phyloP scores from a whole-genome alignment of 2,797 vertebrate species.

The Lacerta viridis region DNA sequence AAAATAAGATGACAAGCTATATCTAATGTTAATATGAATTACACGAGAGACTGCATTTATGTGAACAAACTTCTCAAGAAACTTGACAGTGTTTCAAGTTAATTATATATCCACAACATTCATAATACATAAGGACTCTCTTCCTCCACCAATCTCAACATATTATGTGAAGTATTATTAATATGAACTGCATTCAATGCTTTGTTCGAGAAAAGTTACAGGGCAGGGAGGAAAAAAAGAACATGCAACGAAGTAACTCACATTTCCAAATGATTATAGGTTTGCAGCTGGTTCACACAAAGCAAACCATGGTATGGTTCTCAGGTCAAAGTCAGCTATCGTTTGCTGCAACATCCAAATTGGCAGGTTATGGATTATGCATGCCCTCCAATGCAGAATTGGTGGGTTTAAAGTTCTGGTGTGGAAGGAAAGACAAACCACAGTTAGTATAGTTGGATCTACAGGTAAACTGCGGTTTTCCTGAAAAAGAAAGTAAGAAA shows the following conservation, averaged over 20 bases:
- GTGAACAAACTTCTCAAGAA: not conserved
- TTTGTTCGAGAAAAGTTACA: not conserved
- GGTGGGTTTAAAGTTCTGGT: no score
- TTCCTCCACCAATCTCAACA: not conserved
- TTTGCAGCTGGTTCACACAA: not conserved
- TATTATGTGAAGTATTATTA: not conserved
- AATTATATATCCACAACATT: not conserved
- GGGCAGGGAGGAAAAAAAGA: not conserved
- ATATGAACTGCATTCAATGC: not conserved
- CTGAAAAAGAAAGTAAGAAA: no score
- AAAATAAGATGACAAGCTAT: no score
- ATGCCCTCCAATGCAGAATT: no score
- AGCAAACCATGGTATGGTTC: not conserved
- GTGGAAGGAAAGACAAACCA: no score
- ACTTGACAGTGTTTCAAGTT: not conserved
- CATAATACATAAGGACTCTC: not conserved
- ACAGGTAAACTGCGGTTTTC: no score
- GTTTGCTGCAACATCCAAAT: not conserved
- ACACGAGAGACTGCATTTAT: not conserved
- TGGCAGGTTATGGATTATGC: no score
- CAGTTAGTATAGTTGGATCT: no score
- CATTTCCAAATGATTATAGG: not conserved
- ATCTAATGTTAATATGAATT: not conserved
- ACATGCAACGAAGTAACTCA: not conserved
- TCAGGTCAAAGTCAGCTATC: not conserved